Percentiles rank a stretch among this genome's conserved stretches.
Evolutionary conservation across 1,140 invertebrate species (phyloP).

Genomic region (Euwallacea fornicatus): DNA sequence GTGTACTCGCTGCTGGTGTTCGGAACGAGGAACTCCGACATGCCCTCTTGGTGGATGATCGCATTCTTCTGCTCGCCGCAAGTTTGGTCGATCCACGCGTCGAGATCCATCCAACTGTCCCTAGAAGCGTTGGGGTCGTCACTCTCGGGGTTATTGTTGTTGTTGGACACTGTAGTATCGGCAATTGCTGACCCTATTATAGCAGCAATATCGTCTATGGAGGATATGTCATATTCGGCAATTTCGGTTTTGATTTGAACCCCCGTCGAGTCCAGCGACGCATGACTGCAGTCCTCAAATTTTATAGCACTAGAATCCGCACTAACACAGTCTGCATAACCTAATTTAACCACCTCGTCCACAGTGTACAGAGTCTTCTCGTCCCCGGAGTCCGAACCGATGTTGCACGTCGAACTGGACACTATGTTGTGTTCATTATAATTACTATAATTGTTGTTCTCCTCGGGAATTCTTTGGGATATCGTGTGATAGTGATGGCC

Average conservation of each 20-base stretch:
- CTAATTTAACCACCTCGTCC: slow-evolving; percentile 53
- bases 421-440: slow-evolving; percentile 65
- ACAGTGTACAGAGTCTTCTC: slow-evolving; percentile 64
- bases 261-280: slow-evolving; percentile 54
- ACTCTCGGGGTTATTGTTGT: slow-evolving; percentile 54
- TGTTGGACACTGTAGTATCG: slow-evolving; percentile 76
- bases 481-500: slow-evolving; percentile 86
- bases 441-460: slow-evolving; percentile 58
- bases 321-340: slow-evolving; percentile 53
- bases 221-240: slow-evolving; percentile 70
- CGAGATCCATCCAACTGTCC: slow-evolving; percentile 80
- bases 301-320: slow-evolving; percentile 56
- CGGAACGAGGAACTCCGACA: slow-evolving; percentile 68
- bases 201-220: slow-evolving; percentile 80
- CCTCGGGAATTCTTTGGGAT: slow-evolving; percentile 68
- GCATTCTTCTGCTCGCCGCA: slow-evolving; percentile 61
- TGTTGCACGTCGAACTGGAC: slow-evolving; percentile 65
- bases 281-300: slow-evolving; percentile 55
- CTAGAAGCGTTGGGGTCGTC: slow-evolving; percentile 68
- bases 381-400: slow-evolving; percentile 52
- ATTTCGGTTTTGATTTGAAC: slow-evolving; percentile 56
- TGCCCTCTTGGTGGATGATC: slow-evolving; percentile 64
- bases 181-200: slow-evolving; percentile 89
- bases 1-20: slow-evolving; percentile 53
- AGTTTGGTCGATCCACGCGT: slow-evolving; percentile 79